Evolutionary conservation across 2,888 invertebrate genomes (phyloP).

Genomic region (Nezara viridula): DNA sequence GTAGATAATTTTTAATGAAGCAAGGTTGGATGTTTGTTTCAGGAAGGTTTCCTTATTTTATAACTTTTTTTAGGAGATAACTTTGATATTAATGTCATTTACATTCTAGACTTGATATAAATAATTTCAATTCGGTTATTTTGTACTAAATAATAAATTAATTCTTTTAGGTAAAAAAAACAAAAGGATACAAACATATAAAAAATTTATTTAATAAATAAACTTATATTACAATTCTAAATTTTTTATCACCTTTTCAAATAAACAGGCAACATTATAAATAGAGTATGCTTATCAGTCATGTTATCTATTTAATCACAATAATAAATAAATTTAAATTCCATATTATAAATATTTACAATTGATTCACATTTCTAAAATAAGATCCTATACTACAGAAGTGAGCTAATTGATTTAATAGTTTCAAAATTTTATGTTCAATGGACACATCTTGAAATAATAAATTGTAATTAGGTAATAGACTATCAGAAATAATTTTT

Average conservation of each 20-base stretch:
- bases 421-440: background rate
- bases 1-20: too few species aligned
- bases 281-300: constrained; percentile 23
- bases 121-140: too few species aligned
- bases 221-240: constrained; percentile 7
- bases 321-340: constrained; percentile 1
- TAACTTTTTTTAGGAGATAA: too few species aligned
- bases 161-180: too few species aligned
- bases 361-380: background rate
- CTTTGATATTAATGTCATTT: too few species aligned
- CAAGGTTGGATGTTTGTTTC: too few species aligned
- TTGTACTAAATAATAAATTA: too few species aligned
- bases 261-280: background rate
- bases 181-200: background rate
- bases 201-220: constrained; percentile 15
- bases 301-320: background rate
- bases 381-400: background rate
- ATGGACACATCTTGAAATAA: background rate
- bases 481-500: background rate
- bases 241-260: background rate
- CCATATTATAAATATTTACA: constrained; percentile 29
- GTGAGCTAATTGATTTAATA: background rate
- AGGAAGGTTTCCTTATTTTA: too few species aligned
- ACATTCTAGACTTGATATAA: too few species aligned
- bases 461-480: background rate